Base-by-base conservation (phyloP, 2,113 vertebrate species). In the Colossoma macropomum region DNA sequence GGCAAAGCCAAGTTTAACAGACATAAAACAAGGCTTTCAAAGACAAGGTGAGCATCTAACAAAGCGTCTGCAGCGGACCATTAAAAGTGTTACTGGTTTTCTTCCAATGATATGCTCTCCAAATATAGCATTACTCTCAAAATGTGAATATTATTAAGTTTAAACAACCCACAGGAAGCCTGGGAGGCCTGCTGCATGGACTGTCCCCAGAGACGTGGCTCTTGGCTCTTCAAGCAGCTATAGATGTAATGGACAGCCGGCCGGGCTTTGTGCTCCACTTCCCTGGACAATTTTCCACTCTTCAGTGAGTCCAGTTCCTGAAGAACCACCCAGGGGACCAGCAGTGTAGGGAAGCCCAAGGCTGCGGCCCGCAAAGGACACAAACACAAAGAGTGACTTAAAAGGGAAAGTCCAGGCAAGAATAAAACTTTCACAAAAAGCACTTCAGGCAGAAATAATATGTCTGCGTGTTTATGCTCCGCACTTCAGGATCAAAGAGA, bases 291-390 rank as follows among this genome's bases (percentile, higher is more conserved):
- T 30, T 91, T 95, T 4, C 95, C 95, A 28, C 89, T 95, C 91
- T 98, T 99, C 76, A 98, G 92, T 28, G 93, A 94, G 82, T 98
- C 97, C 89, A 98, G 72, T 88, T 99, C 97, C 92, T 99, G 97
- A 0, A 99, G 91, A 48, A 99, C 97, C 0, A 98, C 95, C 97
- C 97, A 99, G 38, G 97, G 97, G 86, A 99, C 95, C 83, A 99
- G 92, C 86, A 98, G 87, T 0, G 94, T 84, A 80, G 97, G 95
- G 56, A 90, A 93, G 32, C 94, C 94, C 41, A 96, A 75, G 0
- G 89, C 97, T 98, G 52, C 70, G 89, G 78, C 16, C 59, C 17
- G 68, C n/a, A 60, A 17, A 54, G 0, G 13, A 32, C 1, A 72
- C 0, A n/a, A 34, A 75, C 5, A 28, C 21, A 32, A 8, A 54